A percentile compares a stretch with the other conserved stretches of the same genome.
Evolutionary conservation across 1,140 invertebrate genomes (phyloP).

Genomic region (Musca vetustissima): DNA sequence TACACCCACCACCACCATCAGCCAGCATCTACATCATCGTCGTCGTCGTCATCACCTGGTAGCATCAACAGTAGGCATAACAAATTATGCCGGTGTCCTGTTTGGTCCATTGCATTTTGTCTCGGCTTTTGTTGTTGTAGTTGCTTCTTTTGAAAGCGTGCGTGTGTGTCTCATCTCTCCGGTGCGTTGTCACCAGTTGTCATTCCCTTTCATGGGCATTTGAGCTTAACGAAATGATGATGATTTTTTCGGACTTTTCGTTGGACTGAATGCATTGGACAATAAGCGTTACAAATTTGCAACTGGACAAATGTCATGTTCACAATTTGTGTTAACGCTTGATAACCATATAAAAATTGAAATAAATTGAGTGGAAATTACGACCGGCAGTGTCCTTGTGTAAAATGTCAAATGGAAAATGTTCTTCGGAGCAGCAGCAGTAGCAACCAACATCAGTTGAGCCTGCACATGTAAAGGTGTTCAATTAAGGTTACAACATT

Average conservation of each 20-base stretch:
- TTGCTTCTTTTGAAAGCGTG: background rate
- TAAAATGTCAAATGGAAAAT: too few relatives aligned
- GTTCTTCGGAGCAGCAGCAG: background rate
- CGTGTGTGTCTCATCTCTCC: background rate
- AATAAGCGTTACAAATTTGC: conserved; percentile 18
- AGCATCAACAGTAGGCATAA: too few relatives aligned
- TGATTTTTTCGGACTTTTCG: too few relatives aligned
- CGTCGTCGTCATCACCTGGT: too few relatives aligned
- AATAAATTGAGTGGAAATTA: conserved; percentile 20
- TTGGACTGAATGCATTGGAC: background rate
- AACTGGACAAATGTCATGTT: conserved; percentile 15
- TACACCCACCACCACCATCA: too few relatives aligned
- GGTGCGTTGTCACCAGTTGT: too few relatives aligned
- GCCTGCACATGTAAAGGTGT: background rate
- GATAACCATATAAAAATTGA: conserved; percentile 18
- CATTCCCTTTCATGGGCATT: conserved; percentile 6
- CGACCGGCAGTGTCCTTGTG: too few relatives aligned
- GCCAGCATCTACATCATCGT: too few relatives aligned
- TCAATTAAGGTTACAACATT: too few relatives aligned
- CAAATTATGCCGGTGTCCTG: too few relatives aligned
- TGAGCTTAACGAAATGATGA: conserved; percentile 19
- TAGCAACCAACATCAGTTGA: too few relatives aligned
- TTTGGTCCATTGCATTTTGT: too few relatives aligned
- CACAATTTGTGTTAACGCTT: background rate
- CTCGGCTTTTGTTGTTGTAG: background rate